Conservation (phyloP, 2,797 vertebrate species). For the Limosa lapponica region DNA sequence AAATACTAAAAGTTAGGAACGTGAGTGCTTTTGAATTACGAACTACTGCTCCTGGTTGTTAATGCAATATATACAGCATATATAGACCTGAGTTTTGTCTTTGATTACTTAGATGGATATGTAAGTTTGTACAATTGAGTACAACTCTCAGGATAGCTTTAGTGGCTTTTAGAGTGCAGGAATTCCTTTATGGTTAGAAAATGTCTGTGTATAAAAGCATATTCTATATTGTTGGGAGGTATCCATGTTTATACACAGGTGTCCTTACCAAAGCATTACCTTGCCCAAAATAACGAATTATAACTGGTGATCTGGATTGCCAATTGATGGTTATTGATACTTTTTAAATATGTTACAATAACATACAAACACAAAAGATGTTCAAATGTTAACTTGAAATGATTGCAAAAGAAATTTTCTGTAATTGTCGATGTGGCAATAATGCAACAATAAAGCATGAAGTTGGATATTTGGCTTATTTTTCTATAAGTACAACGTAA, state of each 20-base stretch:
- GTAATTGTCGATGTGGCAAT: background rate
- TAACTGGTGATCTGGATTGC: background rate
- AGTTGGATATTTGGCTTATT: background rate
- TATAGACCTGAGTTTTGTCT: background rate
- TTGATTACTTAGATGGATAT: background rate
- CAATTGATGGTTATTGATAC: background rate
- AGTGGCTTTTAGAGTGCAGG: constrained; percentile 22
- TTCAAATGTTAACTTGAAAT: constrained; percentile 7
- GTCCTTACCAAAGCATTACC: background rate
- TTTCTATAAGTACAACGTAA: background rate
- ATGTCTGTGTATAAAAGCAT: background rate
- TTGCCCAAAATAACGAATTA: background rate
- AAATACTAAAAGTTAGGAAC: background rate
- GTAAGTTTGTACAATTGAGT: background rate
- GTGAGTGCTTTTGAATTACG: background rate
- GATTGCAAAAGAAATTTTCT: background rate
- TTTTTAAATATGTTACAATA: background rate
- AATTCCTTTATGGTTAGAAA: background rate
- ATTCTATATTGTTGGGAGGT: background rate
- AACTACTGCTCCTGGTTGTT: background rate
- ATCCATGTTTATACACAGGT: background rate
- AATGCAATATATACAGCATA: background rate
- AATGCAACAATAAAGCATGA: constrained; percentile 47
- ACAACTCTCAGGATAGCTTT: background rate
- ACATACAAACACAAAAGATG: background rate